These are phyloP conservation scores for Orchesella flavescens DNA, from an alignment of 2,888 invertebrate genomes.

Conservation along the genomic window DNA sequence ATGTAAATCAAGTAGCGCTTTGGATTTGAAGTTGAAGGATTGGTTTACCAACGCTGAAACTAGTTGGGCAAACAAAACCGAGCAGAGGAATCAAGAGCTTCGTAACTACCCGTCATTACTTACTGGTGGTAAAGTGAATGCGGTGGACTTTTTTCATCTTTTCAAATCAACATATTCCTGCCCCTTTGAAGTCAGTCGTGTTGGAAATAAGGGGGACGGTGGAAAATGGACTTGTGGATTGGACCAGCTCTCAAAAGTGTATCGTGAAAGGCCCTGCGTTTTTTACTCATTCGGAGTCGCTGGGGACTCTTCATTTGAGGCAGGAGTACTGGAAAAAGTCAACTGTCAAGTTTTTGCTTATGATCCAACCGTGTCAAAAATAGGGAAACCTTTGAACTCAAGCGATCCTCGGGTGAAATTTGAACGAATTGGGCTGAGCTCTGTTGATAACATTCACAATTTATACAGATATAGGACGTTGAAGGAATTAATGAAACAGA, in stretches of 20 bases:
- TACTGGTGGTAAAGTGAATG: no score
- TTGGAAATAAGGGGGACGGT: background rate
- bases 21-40: no score
- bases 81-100: no score
- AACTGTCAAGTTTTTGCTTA: constrained; percentile 19
- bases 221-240: constrained; percentile 38
- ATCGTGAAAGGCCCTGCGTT: background rate
- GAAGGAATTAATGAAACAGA: constrained; percentile 4
- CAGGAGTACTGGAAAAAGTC: background rate
- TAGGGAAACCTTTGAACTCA: background rate
- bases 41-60: no score
- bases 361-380: constrained; percentile 26
- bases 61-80: no score
- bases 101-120: no score
- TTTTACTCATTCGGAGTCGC: constrained; percentile 21
- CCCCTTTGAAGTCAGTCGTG: no score
- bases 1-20: no score
- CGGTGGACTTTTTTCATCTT: no score
- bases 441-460: no score
- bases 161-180: no score
- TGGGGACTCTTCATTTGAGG: constrained; percentile 17
- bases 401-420: constrained; percentile 9
- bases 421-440: background rate
- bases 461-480: no score
- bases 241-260: background rate